phyloP scores from a whole-genome alignment of 2,888 invertebrate genomes.

The Mythimna vitellina region DNA sequence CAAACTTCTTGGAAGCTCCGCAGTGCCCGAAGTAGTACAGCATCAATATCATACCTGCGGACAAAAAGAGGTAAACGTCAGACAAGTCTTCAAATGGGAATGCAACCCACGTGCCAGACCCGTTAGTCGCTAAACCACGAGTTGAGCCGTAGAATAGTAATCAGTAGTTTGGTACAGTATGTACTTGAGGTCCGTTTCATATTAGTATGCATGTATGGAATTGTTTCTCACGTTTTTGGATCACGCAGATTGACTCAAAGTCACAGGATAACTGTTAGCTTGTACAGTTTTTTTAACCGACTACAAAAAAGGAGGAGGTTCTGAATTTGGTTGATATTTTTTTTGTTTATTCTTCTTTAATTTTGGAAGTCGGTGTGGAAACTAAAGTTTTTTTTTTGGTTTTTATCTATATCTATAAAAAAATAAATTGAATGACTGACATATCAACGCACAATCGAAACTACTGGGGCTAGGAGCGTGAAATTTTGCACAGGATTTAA shows the following conservation, averaged over 20 bases:
- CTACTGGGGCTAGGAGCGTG: no score
- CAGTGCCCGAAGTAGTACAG: conserved; percentile 39
- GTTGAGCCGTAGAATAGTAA: conserved; percentile 66
- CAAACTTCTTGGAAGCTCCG: conserved; percentile 34
- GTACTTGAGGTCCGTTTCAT: conserved; percentile 9
- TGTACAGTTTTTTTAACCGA: neutral
- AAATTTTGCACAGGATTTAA: no score
- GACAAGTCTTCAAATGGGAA: conserved; percentile 57
- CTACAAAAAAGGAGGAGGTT: neutral
- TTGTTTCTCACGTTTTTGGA: conserved; percentile 57
- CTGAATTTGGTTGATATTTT: no score
- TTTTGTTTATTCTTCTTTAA: no score
- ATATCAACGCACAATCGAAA: no score
- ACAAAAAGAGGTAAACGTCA: conserved; percentile 47
- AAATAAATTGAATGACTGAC: no score
- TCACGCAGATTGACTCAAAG: neutral
- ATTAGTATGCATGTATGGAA: conserved; percentile 52
- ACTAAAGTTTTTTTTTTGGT: no score
- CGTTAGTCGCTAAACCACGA: conserved; percentile 67
- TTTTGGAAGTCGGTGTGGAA: no score
- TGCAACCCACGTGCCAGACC: conserved; percentile 69
- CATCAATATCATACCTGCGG: conserved; percentile 63
- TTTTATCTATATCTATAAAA: no score
- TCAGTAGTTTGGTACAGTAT: conserved; percentile 41
- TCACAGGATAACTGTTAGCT: neutral